Evolutionary conservation across 2,888 invertebrate genomes (phyloP).

Genomic region (Lycocerus yunnanus): DNA sequence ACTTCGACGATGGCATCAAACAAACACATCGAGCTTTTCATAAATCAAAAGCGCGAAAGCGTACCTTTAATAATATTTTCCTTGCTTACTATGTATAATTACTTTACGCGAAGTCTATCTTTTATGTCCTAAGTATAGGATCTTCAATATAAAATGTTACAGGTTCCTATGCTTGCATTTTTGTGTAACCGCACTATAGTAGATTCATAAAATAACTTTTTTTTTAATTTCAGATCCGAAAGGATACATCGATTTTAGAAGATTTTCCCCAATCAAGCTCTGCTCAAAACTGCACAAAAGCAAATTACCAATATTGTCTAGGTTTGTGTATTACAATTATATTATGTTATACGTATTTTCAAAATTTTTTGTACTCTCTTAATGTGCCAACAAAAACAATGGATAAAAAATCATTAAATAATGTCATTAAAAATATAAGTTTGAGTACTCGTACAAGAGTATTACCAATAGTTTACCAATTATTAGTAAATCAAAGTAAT

Average conservation of each 20-base stretch:
- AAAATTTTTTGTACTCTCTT: constrained; percentile 5
- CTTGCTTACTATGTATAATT: too few relatives aligned
- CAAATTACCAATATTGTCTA: constrained; percentile 53
- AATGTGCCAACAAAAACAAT: neutral
- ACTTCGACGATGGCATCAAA: too few relatives aligned
- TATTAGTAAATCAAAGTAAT: constrained; percentile 4
- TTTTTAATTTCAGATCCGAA: constrained; percentile 47
- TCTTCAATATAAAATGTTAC: too few relatives aligned
- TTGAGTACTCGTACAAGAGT: neutral
- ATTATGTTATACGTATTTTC: constrained; percentile 32
- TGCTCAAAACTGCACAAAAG: constrained; percentile 48
- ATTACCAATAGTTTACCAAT: neutral
- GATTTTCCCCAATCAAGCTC: constrained; percentile 39
- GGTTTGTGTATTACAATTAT: constrained; percentile 55
- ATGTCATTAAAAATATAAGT: neutral
- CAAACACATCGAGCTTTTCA: too few relatives aligned
- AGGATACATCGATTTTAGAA: constrained; percentile 50
- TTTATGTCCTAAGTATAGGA: too few relatives aligned
- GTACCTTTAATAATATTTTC: too few relatives aligned
- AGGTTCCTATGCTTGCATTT: too few relatives aligned
- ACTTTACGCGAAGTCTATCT: too few relatives aligned
- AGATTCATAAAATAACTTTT: neutral
- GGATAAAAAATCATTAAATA: neutral
- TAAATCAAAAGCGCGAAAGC: too few relatives aligned
- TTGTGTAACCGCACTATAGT: too few relatives aligned